Conservation (phyloP, 2,797 vertebrate genomes). For the Poecilia picta region DNA sequence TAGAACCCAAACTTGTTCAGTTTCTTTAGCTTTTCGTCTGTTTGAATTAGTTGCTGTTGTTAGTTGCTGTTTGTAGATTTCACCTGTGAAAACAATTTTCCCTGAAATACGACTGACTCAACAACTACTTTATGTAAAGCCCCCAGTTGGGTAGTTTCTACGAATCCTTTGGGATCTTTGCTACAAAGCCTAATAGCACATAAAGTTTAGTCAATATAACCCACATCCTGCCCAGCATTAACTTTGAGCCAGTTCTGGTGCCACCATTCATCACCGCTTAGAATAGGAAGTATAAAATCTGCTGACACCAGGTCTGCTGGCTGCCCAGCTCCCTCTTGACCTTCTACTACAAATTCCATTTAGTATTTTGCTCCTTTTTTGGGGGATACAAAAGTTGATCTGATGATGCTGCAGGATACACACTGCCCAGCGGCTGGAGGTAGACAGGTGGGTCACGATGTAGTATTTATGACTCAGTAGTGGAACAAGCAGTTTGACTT, state of each 20-base stretch:
- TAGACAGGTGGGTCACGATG: not conserved
- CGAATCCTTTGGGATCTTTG: not conserved
- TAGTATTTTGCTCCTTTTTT: not conserved
- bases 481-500: constrained; percentile 2
- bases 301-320: not conserved
- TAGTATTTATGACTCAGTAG: constrained; percentile 2
- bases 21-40: not conserved
- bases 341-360: not conserved
- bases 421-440: not conserved
- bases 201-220: not conserved
- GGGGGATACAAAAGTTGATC: not conserved
- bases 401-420: not conserved
- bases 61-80: not conserved
- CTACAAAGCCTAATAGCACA: not conserved
- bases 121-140: not conserved
- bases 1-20: not conserved
- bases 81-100: not conserved
- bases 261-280: not conserved
- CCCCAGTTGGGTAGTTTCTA: not conserved
- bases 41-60: not conserved
- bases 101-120: not conserved
- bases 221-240: not conserved
- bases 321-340: constrained; percentile 1
- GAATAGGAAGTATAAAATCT: not conserved
- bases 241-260: not conserved